Evolutionary conservation across 2,888 invertebrate genomes (phyloP).

Genomic region (Disparrhopalites patrizii): DNA sequence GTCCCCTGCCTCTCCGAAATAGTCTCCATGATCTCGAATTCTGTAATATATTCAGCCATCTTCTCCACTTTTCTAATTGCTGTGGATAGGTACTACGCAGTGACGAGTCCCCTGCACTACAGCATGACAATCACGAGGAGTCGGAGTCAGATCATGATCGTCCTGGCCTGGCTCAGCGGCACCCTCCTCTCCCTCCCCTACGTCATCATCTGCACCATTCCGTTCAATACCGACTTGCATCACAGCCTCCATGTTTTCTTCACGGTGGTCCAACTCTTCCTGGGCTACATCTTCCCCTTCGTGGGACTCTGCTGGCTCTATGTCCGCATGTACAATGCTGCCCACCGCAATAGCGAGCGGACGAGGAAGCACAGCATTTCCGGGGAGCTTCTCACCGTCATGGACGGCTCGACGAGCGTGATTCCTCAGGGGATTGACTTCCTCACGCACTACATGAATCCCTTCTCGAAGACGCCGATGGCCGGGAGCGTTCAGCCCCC

Average conservation of each 20-base stretch:
- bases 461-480: conserved; percentile 47
- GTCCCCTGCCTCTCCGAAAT: conserved; percentile 50
- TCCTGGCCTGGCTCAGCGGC: conserved; percentile 53
- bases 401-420: conserved; percentile 48
- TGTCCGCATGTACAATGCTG: conserved; percentile 54
- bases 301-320: conserved; percentile 55
- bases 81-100: conserved; percentile 56
- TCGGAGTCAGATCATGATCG: conserved; percentile 53
- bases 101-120: conserved; percentile 57
- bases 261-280: conserved; percentile 52
- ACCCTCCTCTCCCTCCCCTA: conserved; percentile 51
- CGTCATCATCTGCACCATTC: conserved; percentile 42
- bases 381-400: conserved; percentile 47
- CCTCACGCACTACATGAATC: conserved; percentile 49
- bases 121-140: conserved; percentile 55
- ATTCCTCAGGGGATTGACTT: conserved; percentile 49
- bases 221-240: conserved; percentile 50
- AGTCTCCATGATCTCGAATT: conserved; percentile 53
- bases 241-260: conserved; percentile 49
- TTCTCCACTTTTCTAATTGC: conserved; percentile 56
- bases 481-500: conserved; percentile 36
- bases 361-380: conserved; percentile 55
- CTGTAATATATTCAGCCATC: conserved; percentile 55
- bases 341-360: conserved; percentile 54
- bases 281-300: conserved; percentile 55